phyloP scores from a whole-genome alignment of 2,797 vertebrate species.

The Takifugu rubripes region DNA sequence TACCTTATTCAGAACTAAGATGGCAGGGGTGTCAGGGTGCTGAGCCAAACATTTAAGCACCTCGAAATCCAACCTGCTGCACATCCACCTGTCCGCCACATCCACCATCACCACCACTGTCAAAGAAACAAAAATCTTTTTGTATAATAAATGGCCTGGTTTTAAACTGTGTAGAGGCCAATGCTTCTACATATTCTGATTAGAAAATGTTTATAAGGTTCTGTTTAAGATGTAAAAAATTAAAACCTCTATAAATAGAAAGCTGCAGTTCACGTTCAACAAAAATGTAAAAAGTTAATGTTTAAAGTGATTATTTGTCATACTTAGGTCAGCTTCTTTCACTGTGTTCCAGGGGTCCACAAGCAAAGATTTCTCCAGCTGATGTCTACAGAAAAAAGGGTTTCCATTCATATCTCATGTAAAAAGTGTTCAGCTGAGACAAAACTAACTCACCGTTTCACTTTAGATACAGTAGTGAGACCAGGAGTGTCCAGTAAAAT shows the following conservation, averaged over 20 bases:
- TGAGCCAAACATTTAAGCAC: constrained; percentile 81
- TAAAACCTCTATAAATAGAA: background rate
- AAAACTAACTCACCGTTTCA: constrained; percentile 78
- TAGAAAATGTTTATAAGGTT: too few species aligned
- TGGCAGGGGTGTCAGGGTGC: constrained; percentile 79
- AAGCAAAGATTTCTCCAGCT: constrained; percentile 84
- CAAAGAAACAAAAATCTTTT: constrained; percentile 6
- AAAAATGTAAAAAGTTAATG: background rate
- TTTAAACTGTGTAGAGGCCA: too few species aligned
- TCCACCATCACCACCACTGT: constrained; percentile 91
- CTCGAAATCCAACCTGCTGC: constrained; percentile 77
- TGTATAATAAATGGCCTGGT: too few species aligned
- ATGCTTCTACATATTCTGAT: too few species aligned
- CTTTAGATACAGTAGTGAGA: constrained; percentile 80
- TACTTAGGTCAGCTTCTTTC: constrained; percentile 86
- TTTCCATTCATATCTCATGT: constrained; percentile 2
- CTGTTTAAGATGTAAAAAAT: too few species aligned
- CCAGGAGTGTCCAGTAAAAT: constrained; percentile 94
- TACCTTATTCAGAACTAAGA: constrained; percentile 96
- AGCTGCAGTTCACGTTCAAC: constrained; percentile 6
- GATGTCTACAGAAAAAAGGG: constrained; percentile 78
- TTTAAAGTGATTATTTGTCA: background rate
- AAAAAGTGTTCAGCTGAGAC: background rate
- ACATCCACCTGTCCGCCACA: constrained; percentile 84
- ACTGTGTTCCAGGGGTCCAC: constrained; percentile 86